Evolutionary conservation across 2,888 invertebrate genomes (phyloP).

Genomic region (Conus canariensis): DNA sequence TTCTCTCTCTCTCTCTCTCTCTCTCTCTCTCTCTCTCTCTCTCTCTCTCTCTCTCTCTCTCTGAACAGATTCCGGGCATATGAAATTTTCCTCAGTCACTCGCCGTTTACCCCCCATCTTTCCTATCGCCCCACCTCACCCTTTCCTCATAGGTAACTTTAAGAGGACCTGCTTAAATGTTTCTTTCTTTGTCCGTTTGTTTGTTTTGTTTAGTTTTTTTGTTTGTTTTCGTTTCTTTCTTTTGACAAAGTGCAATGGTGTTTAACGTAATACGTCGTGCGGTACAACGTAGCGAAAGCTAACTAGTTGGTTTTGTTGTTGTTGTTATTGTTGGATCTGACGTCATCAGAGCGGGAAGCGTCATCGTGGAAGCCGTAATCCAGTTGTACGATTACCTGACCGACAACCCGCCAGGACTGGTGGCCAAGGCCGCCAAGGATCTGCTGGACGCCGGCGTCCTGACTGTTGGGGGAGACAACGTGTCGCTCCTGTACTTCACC

Average conservation of each 20-base stretch:
- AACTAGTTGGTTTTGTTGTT: neutral
- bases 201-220: no score
- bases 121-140: no score
- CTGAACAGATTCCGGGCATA: no score
- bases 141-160: no score
- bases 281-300: no score
- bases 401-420: neutral
- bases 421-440: neutral
- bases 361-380: neutral
- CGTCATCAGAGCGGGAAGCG: neutral
- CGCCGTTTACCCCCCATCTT: no score
- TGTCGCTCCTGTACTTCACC: neutral
- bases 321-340: neutral
- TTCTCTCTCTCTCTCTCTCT: neutral
- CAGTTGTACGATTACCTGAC: conserved; percentile 25
- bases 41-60: neutral
- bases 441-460: neutral
- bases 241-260: no score
- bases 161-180: no score
- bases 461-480: neutral
- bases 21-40: neutral
- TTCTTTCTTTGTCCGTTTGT: no score
- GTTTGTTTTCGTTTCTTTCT: no score
- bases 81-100: neutral
- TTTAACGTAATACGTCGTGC: no score